Evolutionary conservation across 1,140 invertebrate species (phyloP), one percentile per base, ranked within the genome.

Genomic region (Panagrolaimus sp.): DNA sequence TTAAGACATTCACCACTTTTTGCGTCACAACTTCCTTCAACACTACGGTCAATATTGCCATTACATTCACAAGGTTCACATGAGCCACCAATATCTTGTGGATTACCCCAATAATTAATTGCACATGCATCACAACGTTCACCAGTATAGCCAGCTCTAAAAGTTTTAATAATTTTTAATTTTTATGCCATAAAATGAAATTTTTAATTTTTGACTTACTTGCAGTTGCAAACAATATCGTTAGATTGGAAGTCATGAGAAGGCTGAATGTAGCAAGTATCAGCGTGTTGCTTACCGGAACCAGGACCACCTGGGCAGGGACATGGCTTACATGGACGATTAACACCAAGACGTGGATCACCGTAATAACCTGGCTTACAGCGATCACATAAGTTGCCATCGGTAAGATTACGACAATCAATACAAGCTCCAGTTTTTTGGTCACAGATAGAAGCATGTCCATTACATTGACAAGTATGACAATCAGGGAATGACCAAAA

Each of bases 401-500:
- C 89, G 0, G 94, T 95, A 69, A 87, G 89, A 82, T 96, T 92
- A 71, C 88, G 87, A 83, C 96, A 99, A 70, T 90, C 88, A 55
- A 90, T 88, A 85, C 96, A 99, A 28, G 88, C 88, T n/a, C 96
- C 96, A 1, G 91, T 94, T 52, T 87, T 87, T 3, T 94, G 88
- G 83, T 98, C 92, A 85, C 96, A 99, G 68, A 87, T 89, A 71
- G 95, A 90, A 0, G 95, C 92, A 84, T 97, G 94, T 0, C 94
- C 95, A 83, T 98, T 94, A 85, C 96, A 99, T 76, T 94, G 89
- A 84, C 96, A 99, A 44, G 89, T 88, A 76, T 91, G 88, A 84
- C 96, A 99, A 75, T 93, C 90, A 0, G 96, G 96, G 87, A 97
- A 95, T 80, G 91, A 92, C 90, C 93, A 96, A 80, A 90, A 96